Evolutionary conservation across 2,113 vertebrate species (phyloP).

Genomic region (Nothocercus nigrocapillus): DNA sequence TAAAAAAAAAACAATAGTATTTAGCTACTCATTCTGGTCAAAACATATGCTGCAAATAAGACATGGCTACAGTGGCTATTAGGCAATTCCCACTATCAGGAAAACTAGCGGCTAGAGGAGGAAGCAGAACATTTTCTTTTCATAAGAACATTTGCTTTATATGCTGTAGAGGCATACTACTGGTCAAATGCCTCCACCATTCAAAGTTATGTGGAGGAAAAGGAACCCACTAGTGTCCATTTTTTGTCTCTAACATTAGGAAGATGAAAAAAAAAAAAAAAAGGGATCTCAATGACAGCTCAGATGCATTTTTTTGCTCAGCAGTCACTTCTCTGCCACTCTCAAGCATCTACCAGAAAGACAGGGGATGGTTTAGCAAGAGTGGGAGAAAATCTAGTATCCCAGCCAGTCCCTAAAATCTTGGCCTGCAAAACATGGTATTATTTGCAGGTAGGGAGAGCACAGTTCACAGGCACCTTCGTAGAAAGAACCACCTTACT

Average conservation of each 20-base stretch:
- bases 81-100: accelerated
- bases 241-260: not conserved
- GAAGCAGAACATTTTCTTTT: not conserved
- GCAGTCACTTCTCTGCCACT: not conserved
- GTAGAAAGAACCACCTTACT: not conserved
- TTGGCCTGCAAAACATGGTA: not conserved
- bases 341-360: not conserved
- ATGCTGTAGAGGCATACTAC: not conserved
- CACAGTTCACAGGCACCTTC: not conserved
- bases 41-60: not conserved
- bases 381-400: not conserved
- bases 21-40: not conserved
- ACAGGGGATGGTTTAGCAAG: not conserved
- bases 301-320: not conserved
- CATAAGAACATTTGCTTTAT: not conserved
- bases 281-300: not conserved
- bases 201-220: not conserved
- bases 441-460: not conserved
- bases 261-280: too few relatives aligned
- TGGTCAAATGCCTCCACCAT: not conserved
- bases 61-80: not conserved
- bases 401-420: not conserved
- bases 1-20: not conserved
- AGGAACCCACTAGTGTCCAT: not conserved
- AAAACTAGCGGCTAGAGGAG: not conserved